Evolutionary conservation across 2,113 vertebrate genomes (phyloP).

Genomic region (Castor canadensis): DNA sequence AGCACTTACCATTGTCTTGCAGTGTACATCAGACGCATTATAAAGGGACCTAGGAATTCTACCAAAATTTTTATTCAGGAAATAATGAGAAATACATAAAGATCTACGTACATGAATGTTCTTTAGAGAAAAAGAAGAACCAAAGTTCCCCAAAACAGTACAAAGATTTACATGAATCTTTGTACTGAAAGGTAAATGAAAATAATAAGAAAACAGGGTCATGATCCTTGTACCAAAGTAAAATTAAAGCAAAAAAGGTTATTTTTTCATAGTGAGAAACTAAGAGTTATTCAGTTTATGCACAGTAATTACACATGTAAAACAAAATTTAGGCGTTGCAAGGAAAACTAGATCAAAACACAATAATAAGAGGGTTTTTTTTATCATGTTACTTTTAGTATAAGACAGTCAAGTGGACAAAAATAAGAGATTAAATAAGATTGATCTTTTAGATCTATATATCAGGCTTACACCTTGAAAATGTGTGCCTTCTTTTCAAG

Average conservation of each 20-base stretch:
- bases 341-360: background rate
- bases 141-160: background rate
- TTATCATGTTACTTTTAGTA: background rate
- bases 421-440: background rate
- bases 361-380: background rate
- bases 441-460: background rate
- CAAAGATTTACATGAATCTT: background rate
- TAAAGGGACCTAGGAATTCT: conserved; percentile 16
- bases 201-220: background rate
- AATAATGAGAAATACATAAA: conserved; percentile 10
- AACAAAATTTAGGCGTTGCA: background rate
- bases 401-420: background rate
- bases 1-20: background rate
- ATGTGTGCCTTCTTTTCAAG: background rate
- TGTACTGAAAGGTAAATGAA: background rate
- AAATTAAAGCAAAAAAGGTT: background rate
- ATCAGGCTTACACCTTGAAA: background rate
- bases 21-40: background rate
- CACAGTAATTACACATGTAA: background rate
- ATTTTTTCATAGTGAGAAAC: background rate
- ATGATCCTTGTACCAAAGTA: background rate
- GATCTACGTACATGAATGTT: background rate
- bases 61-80: conserved; percentile 1
- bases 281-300: background rate
- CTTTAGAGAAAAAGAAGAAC: conserved; percentile 21